phyloP scores from a whole-genome alignment of 2,797 vertebrate genomes.

The Phrynocephalus guinanensis region DNA sequence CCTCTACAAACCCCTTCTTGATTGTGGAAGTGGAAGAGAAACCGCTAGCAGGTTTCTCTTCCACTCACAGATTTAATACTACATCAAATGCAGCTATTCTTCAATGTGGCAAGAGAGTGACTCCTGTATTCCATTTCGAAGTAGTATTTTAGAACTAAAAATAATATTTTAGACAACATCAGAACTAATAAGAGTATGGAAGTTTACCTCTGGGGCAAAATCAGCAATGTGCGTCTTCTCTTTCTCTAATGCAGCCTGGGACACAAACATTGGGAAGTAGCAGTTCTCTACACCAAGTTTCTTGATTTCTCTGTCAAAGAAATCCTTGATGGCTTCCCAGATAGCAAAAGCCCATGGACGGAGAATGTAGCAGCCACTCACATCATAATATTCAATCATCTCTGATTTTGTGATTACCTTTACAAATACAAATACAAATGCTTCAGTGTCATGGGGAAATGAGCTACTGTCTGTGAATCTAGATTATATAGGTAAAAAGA shows the following conservation, averaged over 20 bases:
- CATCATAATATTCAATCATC: constrained; percentile 99
- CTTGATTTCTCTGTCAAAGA: constrained; percentile 94
- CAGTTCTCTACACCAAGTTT: constrained; percentile 98
- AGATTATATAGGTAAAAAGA: not conserved
- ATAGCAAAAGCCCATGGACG: constrained; percentile 94
- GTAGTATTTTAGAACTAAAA: not conserved
- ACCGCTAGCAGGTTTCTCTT: too few relatives aligned
- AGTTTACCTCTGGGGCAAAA: constrained; percentile 94
- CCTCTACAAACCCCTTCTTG: too few relatives aligned
- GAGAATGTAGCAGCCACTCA: constrained; percentile 97
- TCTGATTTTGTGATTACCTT: constrained; percentile 98
- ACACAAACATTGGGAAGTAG: constrained; percentile 99
- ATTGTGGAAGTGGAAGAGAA: too few relatives aligned
- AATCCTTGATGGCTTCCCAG: constrained; percentile 94
- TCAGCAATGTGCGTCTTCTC: constrained; percentile 94
- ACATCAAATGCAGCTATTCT: not conserved
- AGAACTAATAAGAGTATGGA: constrained; percentile 5
- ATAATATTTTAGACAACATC: not conserved
- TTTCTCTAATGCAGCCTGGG: constrained; percentile 94
- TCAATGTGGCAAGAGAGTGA: not conserved
- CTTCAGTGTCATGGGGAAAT: not conserved
- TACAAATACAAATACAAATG: constrained; percentile 39
- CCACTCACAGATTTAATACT: too few relatives aligned
- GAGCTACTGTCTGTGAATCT: not conserved
- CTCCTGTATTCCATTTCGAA: not conserved